phyloP scores from a whole-genome alignment of 2,113 vertebrate genomes.

The Telmatochromis sp. region DNA sequence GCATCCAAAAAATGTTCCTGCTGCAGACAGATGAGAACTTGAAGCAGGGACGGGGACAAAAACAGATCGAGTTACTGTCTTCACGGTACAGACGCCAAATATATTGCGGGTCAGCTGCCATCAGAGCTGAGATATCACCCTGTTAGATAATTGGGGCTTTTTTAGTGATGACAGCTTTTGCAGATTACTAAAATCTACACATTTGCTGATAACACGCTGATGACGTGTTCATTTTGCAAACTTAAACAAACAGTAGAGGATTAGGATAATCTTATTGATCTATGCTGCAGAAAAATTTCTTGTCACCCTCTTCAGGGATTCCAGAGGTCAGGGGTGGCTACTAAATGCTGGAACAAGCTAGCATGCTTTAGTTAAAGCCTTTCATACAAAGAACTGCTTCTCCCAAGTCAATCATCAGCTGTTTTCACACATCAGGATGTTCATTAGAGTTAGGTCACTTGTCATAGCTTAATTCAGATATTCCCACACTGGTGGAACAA shows the following conservation, averaged over 20 bases:
- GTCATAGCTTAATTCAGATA: neutral
- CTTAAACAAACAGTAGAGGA: neutral
- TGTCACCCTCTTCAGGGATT: neutral
- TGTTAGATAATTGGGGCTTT: neutral
- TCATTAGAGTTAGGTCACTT: neutral
- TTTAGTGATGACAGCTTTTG: neutral
- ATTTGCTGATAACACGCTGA: neutral
- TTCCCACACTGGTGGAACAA: neutral
- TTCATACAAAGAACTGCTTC: neutral
- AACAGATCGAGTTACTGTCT: neutral
- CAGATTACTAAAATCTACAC: neutral
- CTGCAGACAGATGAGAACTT: neutral
- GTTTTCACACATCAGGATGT: neutral
- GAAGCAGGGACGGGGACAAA: neutral
- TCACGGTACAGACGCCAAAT: neutral
- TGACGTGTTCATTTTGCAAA: neutral
- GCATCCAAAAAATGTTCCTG: neutral
- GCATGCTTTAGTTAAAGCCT: neutral
- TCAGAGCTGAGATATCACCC: neutral
- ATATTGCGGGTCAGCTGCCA: neutral
- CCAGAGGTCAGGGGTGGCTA: neutral
- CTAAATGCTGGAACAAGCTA: neutral
- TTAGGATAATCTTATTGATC: neutral
- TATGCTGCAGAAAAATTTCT: neutral
- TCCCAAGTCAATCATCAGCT: neutral